Evolutionary conservation across 2,797 vertebrate genomes (phyloP).

Genomic region (Rhabdomys pumilio): DNA sequence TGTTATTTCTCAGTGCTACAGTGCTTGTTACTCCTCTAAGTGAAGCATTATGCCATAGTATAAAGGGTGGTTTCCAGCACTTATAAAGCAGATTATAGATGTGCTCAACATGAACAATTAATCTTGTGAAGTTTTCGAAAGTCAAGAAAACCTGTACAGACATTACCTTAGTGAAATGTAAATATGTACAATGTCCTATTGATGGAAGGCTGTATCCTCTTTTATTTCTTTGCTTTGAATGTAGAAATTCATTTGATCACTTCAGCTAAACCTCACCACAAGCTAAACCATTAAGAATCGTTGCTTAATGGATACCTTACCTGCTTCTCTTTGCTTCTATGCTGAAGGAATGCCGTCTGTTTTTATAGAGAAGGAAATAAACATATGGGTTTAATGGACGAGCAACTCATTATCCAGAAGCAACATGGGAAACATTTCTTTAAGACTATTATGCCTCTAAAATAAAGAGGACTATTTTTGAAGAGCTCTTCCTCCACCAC

Average conservation of each 20-base stretch:
- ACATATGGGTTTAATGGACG: conserved; percentile 40
- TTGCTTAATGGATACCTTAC: conserved; percentile 31
- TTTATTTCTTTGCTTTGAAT: conserved; percentile 17
- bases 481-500: not conserved
- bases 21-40: conserved; percentile 65
- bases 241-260: conserved; percentile 29
- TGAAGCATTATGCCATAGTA: conserved; percentile 36
- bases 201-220: not conserved
- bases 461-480: conserved; percentile 20
- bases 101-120: conserved; percentile 55
- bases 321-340: not conserved
- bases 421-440: not conserved
- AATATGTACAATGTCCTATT: not conserved
- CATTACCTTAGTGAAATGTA: conserved; percentile 56
- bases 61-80: conserved; percentile 63
- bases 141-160: conserved; percentile 58
- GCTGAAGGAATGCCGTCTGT: not conserved
- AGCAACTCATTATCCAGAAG: conserved; percentile 2
- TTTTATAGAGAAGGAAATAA: conserved; percentile 29
- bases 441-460: not conserved
- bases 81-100: conserved; percentile 15
- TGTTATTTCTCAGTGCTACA: conserved; percentile 70
- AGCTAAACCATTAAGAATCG: too few relatives aligned
- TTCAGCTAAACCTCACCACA: conserved; percentile 38
- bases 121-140: conserved; percentile 67